These are phyloP conservation scores for Stomorhina lunata DNA, from an alignment of 2,888 invertebrate species.

Conservation along the genomic window DNA sequence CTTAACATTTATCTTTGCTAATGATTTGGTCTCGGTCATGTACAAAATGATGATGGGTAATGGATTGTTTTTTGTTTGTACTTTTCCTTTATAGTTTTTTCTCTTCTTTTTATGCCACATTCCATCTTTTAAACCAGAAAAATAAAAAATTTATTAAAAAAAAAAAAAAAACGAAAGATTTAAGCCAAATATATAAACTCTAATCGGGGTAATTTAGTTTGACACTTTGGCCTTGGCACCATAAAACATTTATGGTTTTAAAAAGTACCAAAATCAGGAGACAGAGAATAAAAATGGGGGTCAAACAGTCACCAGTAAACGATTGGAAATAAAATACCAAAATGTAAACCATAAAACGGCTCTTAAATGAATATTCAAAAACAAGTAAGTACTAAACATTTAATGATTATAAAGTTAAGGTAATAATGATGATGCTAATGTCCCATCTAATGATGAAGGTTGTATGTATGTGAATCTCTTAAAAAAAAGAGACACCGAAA, in stretches of 20 bases:
- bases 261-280: no score
- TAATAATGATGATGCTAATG: neutral
- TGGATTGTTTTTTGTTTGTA: neutral
- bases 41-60: constrained; percentile 48
- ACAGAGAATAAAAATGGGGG: constrained; percentile 3
- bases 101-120: no score
- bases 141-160: neutral
- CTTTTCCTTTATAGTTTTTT: neutral
- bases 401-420: constrained; percentile 9
- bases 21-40: constrained; percentile 52
- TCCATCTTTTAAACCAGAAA: no score
- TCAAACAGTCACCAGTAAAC: constrained; percentile 11
- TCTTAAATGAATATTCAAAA: constrained; percentile 40
- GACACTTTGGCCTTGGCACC: constrained; percentile 49
- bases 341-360: constrained; percentile 3
- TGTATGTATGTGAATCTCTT: neutral
- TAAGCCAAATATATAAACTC: constrained; percentile 4
- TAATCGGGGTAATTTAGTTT: constrained; percentile 58
- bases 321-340: neutral
- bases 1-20: constrained; percentile 30
- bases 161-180: neutral
- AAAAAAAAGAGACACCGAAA: neutral
- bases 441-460: neutral
- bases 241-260: constrained; percentile 17
- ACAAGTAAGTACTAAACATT: constrained; percentile 11